Evolutionary conservation across 2,888 invertebrate genomes (phyloP).

Genomic region (Torymus tubicola): DNA sequence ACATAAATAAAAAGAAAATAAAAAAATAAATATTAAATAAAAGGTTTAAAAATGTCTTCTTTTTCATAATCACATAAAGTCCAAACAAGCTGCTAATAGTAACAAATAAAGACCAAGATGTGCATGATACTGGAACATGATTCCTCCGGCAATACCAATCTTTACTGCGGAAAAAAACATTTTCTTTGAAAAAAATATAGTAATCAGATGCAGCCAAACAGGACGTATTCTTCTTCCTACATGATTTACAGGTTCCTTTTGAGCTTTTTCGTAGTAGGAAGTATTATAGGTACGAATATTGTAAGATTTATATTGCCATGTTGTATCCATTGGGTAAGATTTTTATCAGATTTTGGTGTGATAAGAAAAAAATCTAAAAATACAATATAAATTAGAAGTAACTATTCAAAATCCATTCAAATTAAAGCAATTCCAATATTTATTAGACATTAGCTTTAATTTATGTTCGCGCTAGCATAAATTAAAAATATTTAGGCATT

Average conservation of each 20-base stretch:
- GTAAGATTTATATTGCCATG: constrained; percentile 38
- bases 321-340: constrained; percentile 46
- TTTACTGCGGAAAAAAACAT: constrained; percentile 65
- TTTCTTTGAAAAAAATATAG: constrained; percentile 65
- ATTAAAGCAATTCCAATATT: no score
- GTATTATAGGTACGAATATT: constrained; percentile 36
- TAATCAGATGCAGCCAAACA: constrained; percentile 64
- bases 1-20: constrained; percentile 14
- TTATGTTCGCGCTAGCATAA: no score
- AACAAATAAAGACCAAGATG: constrained; percentile 64
- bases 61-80: constrained; percentile 59
- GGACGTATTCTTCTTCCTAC: constrained; percentile 60
- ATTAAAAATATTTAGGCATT: no score
- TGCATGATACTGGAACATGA: constrained; percentile 65
- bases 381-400: no score
- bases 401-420: no score
- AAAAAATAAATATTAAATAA: constrained; percentile 23
- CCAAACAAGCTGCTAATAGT: constrained; percentile 64
- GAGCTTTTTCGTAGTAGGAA: constrained; percentile 7
- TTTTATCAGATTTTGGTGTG: constrained; percentile 26
- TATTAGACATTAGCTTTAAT: no score
- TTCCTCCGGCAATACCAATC: constrained; percentile 62
- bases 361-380: constrained; percentile 22
- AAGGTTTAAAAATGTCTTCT: constrained; percentile 18
- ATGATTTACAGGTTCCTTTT: constrained; percentile 47